Evolutionary conservation across 2,888 invertebrate genomes (phyloP).

Genomic region (Pachliopta kotzebuea): DNA sequence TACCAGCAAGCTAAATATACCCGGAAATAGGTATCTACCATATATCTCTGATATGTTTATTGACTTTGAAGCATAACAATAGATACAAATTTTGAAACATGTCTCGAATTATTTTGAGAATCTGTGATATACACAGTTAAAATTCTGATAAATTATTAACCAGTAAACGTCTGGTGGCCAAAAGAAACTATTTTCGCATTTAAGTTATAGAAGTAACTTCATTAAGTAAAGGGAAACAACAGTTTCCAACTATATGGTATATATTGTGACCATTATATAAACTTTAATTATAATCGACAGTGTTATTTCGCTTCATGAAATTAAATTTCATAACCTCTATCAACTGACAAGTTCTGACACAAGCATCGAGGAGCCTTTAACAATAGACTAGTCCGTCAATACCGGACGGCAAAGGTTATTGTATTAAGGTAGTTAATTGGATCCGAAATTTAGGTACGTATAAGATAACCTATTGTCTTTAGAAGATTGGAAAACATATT

Average conservation of each 20-base stretch:
- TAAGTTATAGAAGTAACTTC: not conserved
- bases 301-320: conserved; percentile 16
- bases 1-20: too few species aligned
- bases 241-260: not conserved
- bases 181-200: not conserved
- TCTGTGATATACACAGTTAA: too few species aligned
- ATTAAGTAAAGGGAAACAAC: not conserved
- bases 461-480: conserved; percentile 13
- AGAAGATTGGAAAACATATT: conserved; percentile 8
- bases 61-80: too few species aligned
- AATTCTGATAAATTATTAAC: too few species aligned
- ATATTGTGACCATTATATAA: not conserved
- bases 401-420: conserved; percentile 22
- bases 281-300: conserved; percentile 6
- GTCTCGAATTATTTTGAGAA: too few species aligned
- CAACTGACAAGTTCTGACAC: conserved; percentile 22
- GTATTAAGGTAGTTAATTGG: conserved; percentile 27
- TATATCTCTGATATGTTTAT: too few species aligned
- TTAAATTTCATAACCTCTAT: conserved; percentile 23
- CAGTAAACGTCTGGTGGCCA: too few species aligned
- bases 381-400: conserved; percentile 25
- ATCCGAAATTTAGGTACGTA: conserved; percentile 18
- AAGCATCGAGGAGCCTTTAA: conserved; percentile 1
- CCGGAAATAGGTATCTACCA: too few species aligned
- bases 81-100: too few species aligned